These are phyloP conservation scores for Dioctria linearis DNA, from an alignment of 2,888 invertebrate species.

Conservation along the genomic window DNA sequence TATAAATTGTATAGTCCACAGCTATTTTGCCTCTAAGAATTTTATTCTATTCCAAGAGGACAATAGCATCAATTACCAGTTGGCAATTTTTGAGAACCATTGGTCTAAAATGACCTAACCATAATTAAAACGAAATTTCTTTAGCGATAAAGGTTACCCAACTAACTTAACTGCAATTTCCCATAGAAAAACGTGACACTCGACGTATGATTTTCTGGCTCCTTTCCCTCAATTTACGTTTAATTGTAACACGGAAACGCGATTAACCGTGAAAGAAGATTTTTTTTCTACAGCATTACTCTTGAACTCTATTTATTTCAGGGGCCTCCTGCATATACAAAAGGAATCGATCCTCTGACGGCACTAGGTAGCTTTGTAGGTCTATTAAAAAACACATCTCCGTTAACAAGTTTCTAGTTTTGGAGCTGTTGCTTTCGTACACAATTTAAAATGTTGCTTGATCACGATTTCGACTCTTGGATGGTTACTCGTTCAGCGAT, in stretches of 20 bases:
- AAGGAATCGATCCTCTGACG: neutral
- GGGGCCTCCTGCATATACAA: neutral
- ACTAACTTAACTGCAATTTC: conserved; percentile 19
- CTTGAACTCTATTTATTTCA: conserved; percentile 13
- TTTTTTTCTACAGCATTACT: conserved; percentile 18
- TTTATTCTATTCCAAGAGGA: no score
- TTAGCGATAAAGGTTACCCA: neutral
- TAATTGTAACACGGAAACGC: conserved; percentile 39
- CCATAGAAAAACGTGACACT: conserved; percentile 31
- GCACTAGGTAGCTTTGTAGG: neutral
- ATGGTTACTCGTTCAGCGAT: neutral
- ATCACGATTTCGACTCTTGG: conserved; percentile 19
- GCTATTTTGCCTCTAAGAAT: no score
- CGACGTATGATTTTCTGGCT: conserved; percentile 21
- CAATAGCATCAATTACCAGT: no score
- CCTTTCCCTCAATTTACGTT: neutral
- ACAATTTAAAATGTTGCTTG: conserved; percentile 35
- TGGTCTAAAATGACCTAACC: no score
- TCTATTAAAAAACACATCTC: conserved; percentile 13
- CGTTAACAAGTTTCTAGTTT: neutral
- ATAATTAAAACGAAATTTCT: conserved; percentile 9
- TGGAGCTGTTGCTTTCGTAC: conserved; percentile 26
- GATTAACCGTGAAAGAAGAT: conserved; percentile 38
- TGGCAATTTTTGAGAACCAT: no score
- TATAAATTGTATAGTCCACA: no score